Evolutionary conservation across 2,113 vertebrate species (phyloP).

Genomic region (Ancistrus triradiatus): DNA sequence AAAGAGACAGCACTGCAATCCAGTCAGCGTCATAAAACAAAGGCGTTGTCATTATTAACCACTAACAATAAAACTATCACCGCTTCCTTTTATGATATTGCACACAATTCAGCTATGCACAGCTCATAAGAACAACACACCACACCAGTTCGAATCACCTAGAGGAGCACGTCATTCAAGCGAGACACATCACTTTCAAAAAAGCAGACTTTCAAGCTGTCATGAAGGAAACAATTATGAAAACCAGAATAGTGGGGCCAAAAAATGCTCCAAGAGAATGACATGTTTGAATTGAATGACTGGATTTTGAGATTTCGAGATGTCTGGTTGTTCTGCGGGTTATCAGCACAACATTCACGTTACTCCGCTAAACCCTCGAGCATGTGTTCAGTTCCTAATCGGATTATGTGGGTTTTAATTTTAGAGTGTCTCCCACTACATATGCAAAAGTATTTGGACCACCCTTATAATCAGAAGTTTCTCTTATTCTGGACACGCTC

Average conservation of each 20-base stretch:
- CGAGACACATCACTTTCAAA: slow-evolving; percentile 22
- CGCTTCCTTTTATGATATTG: neutral
- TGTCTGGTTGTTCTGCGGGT: neutral
- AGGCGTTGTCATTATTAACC: neutral
- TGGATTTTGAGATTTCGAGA: neutral
- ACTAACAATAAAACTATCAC: neutral
- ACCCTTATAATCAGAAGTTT: too few relatives aligned
- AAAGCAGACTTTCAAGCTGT: slow-evolving; percentile 2
- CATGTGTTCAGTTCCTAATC: neutral
- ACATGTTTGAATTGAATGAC: neutral
- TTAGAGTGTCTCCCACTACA: too few relatives aligned
- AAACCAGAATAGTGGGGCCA: neutral
- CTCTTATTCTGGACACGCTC: too few relatives aligned
- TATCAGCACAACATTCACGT: slow-evolving; percentile 2
- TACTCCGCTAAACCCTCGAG: neutral
- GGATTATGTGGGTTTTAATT: neutral
- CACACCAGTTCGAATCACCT: slow-evolving; percentile 34
- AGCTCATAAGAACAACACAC: slow-evolving; percentile 29
- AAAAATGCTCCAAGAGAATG: neutral
- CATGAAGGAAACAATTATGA: neutral
- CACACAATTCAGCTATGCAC: slow-evolving; percentile 5
- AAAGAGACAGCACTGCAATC: too few relatives aligned
- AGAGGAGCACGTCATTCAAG: slow-evolving; percentile 37
- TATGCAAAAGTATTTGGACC: too few relatives aligned
- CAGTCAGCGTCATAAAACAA: too few relatives aligned